These are phyloP conservation scores for Glaucopsyche alexis DNA, from an alignment of 2,888 invertebrate species.

Conservation along the genomic window DNA sequence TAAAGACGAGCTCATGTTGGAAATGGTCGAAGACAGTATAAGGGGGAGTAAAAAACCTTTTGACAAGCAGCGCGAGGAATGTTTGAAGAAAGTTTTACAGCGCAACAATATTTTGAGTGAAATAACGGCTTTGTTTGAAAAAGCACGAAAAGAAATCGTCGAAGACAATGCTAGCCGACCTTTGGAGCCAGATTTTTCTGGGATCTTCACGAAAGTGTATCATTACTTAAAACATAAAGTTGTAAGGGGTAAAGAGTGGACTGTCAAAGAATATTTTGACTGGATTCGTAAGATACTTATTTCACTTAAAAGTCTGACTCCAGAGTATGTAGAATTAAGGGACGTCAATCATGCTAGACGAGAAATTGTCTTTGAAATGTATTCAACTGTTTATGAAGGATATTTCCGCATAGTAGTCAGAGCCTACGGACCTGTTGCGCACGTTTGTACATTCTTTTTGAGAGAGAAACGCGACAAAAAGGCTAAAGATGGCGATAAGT, in stretches of 20 bases:
- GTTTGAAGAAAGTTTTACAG: constrained; percentile 3
- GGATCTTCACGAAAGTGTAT: not conserved
- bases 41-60: not conserved
- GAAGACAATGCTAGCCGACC: not conserved
- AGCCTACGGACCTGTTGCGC: not conserved
- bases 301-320: not conserved
- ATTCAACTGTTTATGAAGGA: not conserved
- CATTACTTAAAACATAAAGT: not conserved
- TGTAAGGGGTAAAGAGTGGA: not conserved
- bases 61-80: not conserved
- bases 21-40: not conserved
- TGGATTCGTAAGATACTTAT: not conserved
- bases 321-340: not conserved
- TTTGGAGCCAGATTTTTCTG: not conserved
- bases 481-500: constrained; percentile 1
- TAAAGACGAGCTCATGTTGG: constrained; percentile 24
- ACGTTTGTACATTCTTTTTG: not conserved
- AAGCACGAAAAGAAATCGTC: not conserved
- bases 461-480: not conserved
- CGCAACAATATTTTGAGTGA: not conserved
- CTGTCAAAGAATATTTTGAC: not conserved
- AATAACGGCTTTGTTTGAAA: not conserved
- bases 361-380: not conserved
- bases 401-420: not conserved
- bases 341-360: not conserved